Evolutionary conservation across 2,888 invertebrate genomes (phyloP), one percentile per base, ranked within the genome.

Genomic region (Aporophyla nigra): DNA sequence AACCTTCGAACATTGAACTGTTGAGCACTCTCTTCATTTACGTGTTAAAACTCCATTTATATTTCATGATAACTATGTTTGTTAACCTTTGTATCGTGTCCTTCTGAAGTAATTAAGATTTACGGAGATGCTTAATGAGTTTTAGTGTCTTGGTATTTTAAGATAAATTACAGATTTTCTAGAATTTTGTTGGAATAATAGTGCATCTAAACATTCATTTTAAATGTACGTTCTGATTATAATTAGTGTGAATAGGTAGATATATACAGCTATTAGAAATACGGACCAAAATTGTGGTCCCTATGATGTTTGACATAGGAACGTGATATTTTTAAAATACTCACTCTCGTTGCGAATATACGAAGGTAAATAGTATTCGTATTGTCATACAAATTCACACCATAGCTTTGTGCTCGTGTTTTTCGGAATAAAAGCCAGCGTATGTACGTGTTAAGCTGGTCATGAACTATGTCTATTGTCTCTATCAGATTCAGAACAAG

Each of bases 1-100:
- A 83, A 78, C 78, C 83, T 83, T 78, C 59, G 76, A 83, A 69
- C 67, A 53, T 68, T 78, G 72, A 78, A 86, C 66, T 72, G 65
- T 72, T 24, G 33, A 76, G 61, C 74, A 63, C 72, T 82, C 58
- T 71, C 59, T 75, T 79, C 75, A 76, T 78, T 86, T 76, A 87
- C 66, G 62, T 78, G 72, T 54, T 59, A 67, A 62, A 63, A 79
- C 33, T 71, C 51, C 40, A 75, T 87, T 70, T 74, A 77, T 78
- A 70, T 74, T 87, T 78, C 27, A 78, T 65, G 69, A 59, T 69
- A 71, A 62, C 74, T 73, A 65, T 65, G 46, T 80, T 72, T 61
- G 61, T 43, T 74, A 71, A 79, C 59, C 62, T 65, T 77, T 71
- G 54, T 51, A 59, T 58, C 61, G 63, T 62, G 65, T 65, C 40